Evolutionary conservation across 2,888 invertebrate genomes (phyloP), one percentile per base, ranked within the genome.

Genomic region (Heliconius cydno): DNA sequence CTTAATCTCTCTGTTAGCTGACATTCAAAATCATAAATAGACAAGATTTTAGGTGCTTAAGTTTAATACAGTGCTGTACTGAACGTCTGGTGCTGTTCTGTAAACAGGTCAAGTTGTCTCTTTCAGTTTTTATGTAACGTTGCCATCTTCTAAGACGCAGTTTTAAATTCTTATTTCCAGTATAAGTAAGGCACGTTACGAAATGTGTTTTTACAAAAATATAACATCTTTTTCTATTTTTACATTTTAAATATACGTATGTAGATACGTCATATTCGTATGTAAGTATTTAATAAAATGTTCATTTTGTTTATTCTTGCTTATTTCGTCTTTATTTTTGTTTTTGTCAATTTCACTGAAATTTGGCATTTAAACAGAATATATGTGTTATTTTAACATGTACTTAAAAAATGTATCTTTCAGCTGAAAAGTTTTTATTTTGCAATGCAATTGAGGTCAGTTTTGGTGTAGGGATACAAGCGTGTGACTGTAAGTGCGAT

Each of bases 101-200:
- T 80, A 81, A 81, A 76, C 73, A 78, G 81, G 81, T 81, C 81
- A 81, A 81, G 81, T 46, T 80, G 81, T 81, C 76, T 80, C 78
- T 81, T 81, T 79, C 80, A 73, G 81, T 80, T 81, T 81, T 81
- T 79, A 80, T 78, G 57, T 81, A 76, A 79, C 79, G 67, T 77
- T 72, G 67, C 72, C 67, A 60, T 78, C 67, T 79, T 78, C 67
- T 79, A 78, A 81, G 78, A 78, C 81, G 60, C 72, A 79, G 79
- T 72, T 81, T 78, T 73, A 77, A 41, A 77, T 67, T 79, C 72
- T 79, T 75, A 68, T 78, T 30, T 12, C 60, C 30, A 79, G 73
- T 75, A 30, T 30, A 30, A 30, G 30, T 30, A 41, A 30, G 72
- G 68, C 63, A 30, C 73, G 68, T 68, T 73, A 74, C 60, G 34